These are phyloP conservation scores for Ophion obscuratus DNA, from an alignment of 2,888 invertebrate genomes.

Conservation along the genomic window DNA sequence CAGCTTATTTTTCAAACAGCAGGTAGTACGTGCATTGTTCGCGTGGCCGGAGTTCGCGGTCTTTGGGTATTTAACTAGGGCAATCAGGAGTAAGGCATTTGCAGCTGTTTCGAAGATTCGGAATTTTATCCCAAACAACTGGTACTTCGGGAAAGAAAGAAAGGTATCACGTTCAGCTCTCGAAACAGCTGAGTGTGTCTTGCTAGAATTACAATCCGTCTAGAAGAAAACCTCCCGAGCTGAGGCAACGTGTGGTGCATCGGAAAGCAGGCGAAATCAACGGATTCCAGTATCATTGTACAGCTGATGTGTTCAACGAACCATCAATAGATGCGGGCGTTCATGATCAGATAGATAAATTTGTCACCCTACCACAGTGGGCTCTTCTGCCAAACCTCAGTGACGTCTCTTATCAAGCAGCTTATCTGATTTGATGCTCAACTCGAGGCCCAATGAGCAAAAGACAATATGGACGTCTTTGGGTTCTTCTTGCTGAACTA, in stretches of 20 bases:
- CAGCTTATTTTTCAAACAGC: constrained; percentile 8
- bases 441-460: background rate
- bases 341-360: constrained; percentile 17
- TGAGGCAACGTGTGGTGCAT: background rate
- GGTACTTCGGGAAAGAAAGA: background rate
- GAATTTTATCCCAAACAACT: background rate
- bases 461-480: background rate
- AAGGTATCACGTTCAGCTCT: background rate
- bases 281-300: constrained; percentile 2
- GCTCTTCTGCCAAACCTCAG: background rate
- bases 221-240: background rate
- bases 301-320: constrained; percentile 30
- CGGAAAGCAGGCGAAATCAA: constrained; percentile 19
- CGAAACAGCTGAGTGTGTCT: background rate
- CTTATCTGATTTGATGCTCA: background rate
- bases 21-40: background rate
- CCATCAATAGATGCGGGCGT: constrained; percentile 42
- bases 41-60: background rate
- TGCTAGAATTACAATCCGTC: background rate
- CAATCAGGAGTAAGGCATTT: background rate
- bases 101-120: background rate
- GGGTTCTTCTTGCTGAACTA: background rate
- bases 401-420: background rate
- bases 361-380: background rate
- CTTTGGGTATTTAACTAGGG: background rate